These are phyloP conservation scores for Choloepus didactylus DNA, from an alignment of 2,797 vertebrate species.

Conservation along the genomic window DNA sequence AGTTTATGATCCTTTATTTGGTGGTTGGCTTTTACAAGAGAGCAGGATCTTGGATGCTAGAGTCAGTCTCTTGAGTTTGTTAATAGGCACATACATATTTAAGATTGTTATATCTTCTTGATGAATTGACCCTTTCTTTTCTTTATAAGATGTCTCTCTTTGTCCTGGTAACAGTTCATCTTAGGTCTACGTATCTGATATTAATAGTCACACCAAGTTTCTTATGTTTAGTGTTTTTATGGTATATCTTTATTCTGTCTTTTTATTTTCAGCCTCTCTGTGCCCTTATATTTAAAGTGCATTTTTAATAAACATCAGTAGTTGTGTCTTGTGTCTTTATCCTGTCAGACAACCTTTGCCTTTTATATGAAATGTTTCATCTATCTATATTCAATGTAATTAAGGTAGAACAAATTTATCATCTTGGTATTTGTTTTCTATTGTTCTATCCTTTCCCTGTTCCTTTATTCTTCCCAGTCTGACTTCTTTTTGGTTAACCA, in stretches of 20 bases:
- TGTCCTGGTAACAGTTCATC: background rate
- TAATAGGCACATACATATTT: background rate
- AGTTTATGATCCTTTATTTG: background rate
- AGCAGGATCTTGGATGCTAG: background rate
- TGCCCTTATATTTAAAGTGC: background rate
- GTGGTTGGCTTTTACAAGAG: background rate
- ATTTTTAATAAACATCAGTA: background rate
- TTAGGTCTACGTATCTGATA: background rate
- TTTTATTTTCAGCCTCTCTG: background rate
- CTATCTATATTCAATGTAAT: slow-evolving; percentile 41
- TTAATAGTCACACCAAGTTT: background rate
- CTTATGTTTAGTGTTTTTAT: background rate
- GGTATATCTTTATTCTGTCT: background rate
- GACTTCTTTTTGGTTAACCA: background rate
- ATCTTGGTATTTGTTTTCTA: background rate
- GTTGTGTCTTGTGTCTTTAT: background rate
- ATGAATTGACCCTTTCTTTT: background rate
- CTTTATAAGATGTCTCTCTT: background rate
- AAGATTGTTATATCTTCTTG: background rate
- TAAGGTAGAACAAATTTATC: background rate
- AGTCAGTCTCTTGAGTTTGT: background rate
- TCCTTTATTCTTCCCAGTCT: background rate
- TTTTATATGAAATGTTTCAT: background rate
- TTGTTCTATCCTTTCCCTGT: background rate
- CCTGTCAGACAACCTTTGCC: background rate